Conservation (phyloP, 2,113 vertebrate species). For the Mustela nigripes region DNA sequence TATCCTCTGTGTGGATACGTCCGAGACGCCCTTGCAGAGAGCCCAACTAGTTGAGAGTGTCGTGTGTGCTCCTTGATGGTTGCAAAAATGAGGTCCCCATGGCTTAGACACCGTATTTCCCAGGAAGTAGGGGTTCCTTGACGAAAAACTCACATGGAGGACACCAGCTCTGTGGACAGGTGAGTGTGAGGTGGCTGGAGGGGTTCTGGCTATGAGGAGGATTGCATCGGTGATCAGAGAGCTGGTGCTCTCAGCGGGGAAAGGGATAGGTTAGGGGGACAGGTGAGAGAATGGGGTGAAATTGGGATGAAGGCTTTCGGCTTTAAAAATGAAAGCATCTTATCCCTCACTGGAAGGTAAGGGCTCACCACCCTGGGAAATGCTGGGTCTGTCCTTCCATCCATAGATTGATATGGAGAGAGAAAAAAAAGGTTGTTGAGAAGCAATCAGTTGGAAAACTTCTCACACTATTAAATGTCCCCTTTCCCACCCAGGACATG, state of each 20-base stretch:
- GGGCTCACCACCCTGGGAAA: too few relatives aligned
- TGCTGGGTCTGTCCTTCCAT: not conserved
- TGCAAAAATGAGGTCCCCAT: not conserved
- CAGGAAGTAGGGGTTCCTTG: too few relatives aligned
- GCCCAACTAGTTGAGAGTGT: not conserved
- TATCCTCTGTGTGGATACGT: not conserved
- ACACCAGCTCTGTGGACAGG: not conserved
- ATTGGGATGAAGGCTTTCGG: not conserved
- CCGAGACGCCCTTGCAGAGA: fast-evolving
- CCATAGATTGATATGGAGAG: not conserved
- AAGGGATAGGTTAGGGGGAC: too few relatives aligned
- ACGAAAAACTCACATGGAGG: not conserved
- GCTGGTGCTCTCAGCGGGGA: too few relatives aligned
- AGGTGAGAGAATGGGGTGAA: not conserved
- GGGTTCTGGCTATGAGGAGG: not conserved
- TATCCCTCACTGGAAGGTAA: not conserved
- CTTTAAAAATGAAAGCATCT: not conserved
- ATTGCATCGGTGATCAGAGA: fast-evolving
- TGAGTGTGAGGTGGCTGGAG: too few relatives aligned
- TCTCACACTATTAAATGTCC: not conserved
- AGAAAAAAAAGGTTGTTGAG: not conserved
- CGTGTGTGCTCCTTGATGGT: not conserved
- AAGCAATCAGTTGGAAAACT: not conserved
- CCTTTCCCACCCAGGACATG: not conserved
- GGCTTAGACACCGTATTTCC: not conserved